phyloP scores from a whole-genome alignment of 2,113 vertebrate species.

The Sturnira hondurensis region DNA sequence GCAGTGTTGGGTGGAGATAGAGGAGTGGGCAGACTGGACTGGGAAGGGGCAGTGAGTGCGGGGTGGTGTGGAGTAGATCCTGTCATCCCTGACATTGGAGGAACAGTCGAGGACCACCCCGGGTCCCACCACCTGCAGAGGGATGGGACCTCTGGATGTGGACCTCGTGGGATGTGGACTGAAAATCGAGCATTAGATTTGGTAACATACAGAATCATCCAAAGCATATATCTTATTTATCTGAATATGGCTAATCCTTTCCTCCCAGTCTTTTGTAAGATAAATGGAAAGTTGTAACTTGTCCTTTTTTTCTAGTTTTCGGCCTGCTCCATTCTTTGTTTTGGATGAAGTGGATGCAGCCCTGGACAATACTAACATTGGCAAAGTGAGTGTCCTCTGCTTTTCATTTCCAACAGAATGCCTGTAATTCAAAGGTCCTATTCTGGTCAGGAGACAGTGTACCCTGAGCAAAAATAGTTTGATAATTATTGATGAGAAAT shows the following conservation, averaged over 20 bases:
- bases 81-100: background rate
- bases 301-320: conserved; percentile 82
- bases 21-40: background rate
- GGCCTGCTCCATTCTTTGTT: conserved; percentile 93
- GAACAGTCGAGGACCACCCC: background rate
- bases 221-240: background rate
- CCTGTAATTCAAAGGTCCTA: rapidly evolving
- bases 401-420: background rate
- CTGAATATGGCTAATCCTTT: background rate
- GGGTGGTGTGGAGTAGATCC: rapidly evolving
- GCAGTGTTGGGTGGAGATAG: background rate
- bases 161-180: rapidly evolving
- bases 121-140: rapidly evolving
- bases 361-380: conserved; percentile 94
- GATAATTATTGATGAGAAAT: background rate
- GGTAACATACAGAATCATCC: background rate
- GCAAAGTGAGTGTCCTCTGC: conserved; percentile 83
- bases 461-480: background rate
- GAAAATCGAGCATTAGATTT: rapidly evolving
- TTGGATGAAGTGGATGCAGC: conserved; percentile 97
- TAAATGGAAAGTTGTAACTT: background rate
- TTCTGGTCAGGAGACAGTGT: background rate
- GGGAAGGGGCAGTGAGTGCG: background rate
- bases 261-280: background rate
- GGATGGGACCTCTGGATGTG: too few relatives aligned